These are phyloP conservation scores for Elachura formosa DNA, from an alignment of 2,113 vertebrate species.

Conservation along the genomic window DNA sequence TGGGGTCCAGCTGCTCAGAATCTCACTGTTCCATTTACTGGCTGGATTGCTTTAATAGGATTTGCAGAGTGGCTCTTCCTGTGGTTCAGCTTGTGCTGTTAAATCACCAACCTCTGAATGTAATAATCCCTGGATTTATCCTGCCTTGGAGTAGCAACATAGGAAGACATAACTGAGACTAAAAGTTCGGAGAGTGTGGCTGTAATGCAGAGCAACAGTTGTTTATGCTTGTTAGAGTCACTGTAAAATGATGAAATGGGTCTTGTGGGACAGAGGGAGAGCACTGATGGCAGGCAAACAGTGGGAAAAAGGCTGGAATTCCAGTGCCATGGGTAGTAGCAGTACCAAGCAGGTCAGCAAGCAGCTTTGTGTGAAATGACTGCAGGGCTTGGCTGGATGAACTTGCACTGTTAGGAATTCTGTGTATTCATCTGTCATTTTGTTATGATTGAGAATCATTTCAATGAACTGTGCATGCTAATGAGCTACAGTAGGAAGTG, in stretches of 20 bases:
- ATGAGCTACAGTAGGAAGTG: background rate
- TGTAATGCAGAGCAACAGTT: background rate
- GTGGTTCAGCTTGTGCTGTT: background rate
- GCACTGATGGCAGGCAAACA: background rate
- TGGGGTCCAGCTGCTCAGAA: conserved; percentile 28
- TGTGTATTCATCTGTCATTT: background rate
- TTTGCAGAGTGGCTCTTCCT: conserved; percentile 14
- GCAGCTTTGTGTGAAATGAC: accelerated
- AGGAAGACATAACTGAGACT: background rate
- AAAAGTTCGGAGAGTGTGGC: background rate
- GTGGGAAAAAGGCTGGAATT: background rate
- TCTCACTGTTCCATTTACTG: background rate
- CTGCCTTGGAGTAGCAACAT: background rate
- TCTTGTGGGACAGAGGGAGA: background rate
- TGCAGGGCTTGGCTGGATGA: background rate
- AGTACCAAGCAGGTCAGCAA: background rate
- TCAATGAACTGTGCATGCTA: background rate
- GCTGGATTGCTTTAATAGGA: conserved; percentile 31
- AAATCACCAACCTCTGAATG: conserved; percentile 3
- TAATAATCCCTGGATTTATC: conserved; percentile 11
- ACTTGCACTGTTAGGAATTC: background rate
- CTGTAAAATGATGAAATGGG: background rate
- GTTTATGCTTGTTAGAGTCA: background rate
- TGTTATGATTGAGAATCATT: background rate
- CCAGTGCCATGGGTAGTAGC: background rate